Base-by-base conservation (phyloP, 30 jellyfish, hydroid and myxozoan species). In the Phacellophora camtschatica region DNA sequence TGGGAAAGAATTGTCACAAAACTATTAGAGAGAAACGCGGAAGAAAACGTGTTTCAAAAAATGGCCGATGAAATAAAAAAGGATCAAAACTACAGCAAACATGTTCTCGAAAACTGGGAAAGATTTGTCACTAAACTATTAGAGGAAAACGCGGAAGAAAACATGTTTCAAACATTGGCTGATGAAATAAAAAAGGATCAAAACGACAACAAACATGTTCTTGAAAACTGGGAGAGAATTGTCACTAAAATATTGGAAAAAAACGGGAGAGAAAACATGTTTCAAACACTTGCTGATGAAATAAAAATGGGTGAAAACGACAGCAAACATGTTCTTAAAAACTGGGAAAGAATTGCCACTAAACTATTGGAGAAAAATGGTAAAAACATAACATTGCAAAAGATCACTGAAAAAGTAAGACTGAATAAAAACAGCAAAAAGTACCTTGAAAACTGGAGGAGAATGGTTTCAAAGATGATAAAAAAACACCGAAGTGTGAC, bases 1-100 rank as follows among this genome's bases (percentile, higher is more conserved):
- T 75, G 78, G 79, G 30, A 62, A 37, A 55, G 22, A 37, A 46
- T 72, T 23, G 23, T 55, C n/a, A 15, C 48, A 2, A 48, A 75
- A 28, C 36, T 75, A 5, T 3, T 27, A 6, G 57, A 71, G 33
- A 18, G 9, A 27, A 18, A 4, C 13, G 10, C 18, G 19, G 46
- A 10, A 23, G 2, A 9, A 48, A 29, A 48, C 1, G 18, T 15
- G 5, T 0, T 19, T 42, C 23, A 36, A n/a, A 67, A 23, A 34
- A 30, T 13, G 20, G 5, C 34, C 4, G 74, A 25, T n/a, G 51
- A 59, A 24, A n/a, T 16, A 29, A 59, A 29, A 43, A 56, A 15
- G 39, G 25, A 5, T 3, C 24, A 20, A 20, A 22, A 37, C 35
- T 3, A 18, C 31, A 29, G 34, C 3, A 54, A 59, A 1, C 31